phyloP scores from a whole-genome alignment of 2,797 vertebrate genomes.

The Poecilia wingei region DNA sequence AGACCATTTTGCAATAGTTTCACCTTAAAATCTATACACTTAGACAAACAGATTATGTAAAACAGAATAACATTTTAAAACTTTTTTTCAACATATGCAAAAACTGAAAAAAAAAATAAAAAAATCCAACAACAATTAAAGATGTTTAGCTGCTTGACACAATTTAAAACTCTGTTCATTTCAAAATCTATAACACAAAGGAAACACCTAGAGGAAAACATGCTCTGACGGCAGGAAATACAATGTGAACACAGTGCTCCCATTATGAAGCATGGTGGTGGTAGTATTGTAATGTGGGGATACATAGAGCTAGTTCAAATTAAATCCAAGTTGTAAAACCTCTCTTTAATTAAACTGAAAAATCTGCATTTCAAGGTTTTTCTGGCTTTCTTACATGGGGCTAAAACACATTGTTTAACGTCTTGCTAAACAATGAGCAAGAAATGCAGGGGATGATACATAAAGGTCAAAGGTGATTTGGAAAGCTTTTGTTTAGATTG shows the following conservation, averaged over 20 bases:
- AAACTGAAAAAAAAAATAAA: neutral
- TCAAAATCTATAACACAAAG: too few species aligned
- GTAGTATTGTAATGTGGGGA: too few species aligned
- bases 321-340: neutral
- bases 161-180: too few species aligned
- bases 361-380: neutral
- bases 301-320: neutral
- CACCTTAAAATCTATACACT: neutral
- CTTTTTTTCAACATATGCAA: neutral
- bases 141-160: too few species aligned
- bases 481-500: neutral
- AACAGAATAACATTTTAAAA: neutral
- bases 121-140: too few species aligned
- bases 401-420: too few species aligned
- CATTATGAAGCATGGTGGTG: too few species aligned
- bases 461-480: neutral
- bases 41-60: neutral
- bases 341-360: neutral
- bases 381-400: neutral
- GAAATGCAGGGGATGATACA: too few species aligned
- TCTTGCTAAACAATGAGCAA: too few species aligned
- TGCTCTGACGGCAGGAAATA: too few species aligned
- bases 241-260: too few species aligned
- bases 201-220: too few species aligned
- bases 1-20: neutral